Evolutionary conservation across 2,888 invertebrate species (phyloP), one percentile per base, ranked within the genome.

Genomic region (Ceramica pisi): DNA sequence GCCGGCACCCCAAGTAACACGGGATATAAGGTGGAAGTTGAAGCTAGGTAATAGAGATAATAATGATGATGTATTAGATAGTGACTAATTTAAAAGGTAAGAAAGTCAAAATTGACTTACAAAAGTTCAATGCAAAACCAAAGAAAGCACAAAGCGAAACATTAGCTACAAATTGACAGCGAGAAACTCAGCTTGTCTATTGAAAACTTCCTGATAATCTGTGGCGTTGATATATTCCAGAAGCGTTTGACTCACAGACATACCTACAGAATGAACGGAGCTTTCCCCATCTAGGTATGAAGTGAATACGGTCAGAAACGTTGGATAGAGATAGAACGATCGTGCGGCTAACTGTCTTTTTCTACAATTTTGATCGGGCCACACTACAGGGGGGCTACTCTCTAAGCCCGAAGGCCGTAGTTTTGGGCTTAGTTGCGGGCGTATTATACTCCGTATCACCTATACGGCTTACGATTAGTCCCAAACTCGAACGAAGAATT

Each of bases 181-280:
- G 14, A 16, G 7, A 61, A 61, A n/a, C 66, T 46, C 31, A 8
- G 26, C 21, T n/a, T 44, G 56, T 76, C 71, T 67, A 63, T 67
- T 71, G 65, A 56, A 66, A 80, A 63, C 51, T 59, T 71, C 63
- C 51, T 67, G 53, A 71, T 78, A 81, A 78, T 65, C 46, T 75
- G 14, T 60, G 57, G 41, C 68, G 38, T 68, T 73, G 82, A 80
- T 63, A 69, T 81, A 78, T 56, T 44, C 82, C 80, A 80, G 80
- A 78, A 41, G 14, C 82, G 57, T 68, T 68, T 81, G 78, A 78
- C 50, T 78, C 82, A 65, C 57, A 9, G n/a, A 14, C 57, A 14
- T 38, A 14, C 57, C 7, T 38, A 9, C 21, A 21, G 38, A 41
- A 57, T 57, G 38, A 8, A 57, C 6, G 21, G 57, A 57, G 21